phyloP scores from a whole-genome alignment of 2,113 vertebrate species.

The Hypocryptadius cinnamomeus region DNA sequence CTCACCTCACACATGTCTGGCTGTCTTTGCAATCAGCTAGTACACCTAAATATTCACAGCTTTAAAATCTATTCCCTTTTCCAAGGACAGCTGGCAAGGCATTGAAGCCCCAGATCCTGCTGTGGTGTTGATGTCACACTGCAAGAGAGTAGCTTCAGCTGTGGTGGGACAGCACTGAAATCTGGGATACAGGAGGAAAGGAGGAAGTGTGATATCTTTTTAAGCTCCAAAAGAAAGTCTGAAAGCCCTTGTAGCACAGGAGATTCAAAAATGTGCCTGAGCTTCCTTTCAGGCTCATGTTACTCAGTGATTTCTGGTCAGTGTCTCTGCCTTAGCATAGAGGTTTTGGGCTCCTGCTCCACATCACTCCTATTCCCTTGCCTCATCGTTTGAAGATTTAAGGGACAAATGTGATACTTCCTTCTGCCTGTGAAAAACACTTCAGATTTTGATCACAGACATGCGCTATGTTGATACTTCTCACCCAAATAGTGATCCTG shows the following conservation, averaged over 20 bases:
- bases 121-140: background rate
- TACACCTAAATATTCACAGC: background rate
- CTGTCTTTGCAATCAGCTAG: background rate
- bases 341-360: background rate
- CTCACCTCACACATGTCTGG: background rate
- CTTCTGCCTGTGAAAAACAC: background rate
- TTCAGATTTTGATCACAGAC: background rate
- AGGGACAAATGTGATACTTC: background rate
- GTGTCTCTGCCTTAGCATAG: background rate
- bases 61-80: slow-evolving; percentile 18
- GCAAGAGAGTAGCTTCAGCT: background rate
- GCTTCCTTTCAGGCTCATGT: background rate
- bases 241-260: background rate
- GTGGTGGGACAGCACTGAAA: background rate
- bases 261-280: background rate
- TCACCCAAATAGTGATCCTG: background rate
- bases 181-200: background rate
- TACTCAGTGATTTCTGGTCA: background rate
- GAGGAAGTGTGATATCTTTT: background rate
- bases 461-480: background rate
- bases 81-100: background rate
- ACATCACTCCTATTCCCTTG: background rate
- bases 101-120: background rate
- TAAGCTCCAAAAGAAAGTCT: background rate
- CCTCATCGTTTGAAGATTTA: background rate